Conservation (phyloP, 2,888 invertebrate species). For the Aelia acuminata region DNA sequence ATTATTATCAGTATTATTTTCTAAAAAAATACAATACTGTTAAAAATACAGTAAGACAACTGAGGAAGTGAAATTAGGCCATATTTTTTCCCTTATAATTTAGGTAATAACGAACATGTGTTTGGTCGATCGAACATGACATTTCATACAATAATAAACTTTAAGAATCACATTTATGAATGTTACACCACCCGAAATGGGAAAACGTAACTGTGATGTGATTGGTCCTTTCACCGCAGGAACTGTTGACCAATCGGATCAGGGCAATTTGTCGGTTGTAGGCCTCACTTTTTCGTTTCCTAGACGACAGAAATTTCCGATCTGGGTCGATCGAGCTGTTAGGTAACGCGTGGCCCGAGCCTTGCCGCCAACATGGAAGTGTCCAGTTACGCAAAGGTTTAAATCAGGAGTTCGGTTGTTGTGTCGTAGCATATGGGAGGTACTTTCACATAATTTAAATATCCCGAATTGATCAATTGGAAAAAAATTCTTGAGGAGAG, state of each 20-base stretch:
- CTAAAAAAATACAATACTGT: too few species aligned
- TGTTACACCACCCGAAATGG: neutral
- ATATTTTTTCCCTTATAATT: too few species aligned
- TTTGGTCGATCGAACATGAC: too few species aligned
- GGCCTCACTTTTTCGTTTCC: neutral
- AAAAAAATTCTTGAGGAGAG: too few species aligned
- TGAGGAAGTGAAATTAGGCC: too few species aligned
- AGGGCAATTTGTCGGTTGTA: neutral
- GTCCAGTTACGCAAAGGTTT: neutral
- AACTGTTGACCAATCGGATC: constrained; percentile 3
- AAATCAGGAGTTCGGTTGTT: neutral
- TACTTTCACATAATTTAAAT: neutral
- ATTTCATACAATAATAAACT: neutral
- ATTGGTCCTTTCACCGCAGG: constrained; percentile 13
- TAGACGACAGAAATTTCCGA: neutral
- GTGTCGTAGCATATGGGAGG: neutral
- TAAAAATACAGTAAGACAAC: too few species aligned
- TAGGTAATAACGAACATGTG: too few species aligned
- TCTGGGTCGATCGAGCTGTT: neutral
- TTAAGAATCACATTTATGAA: neutral
- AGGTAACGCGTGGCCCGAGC: neutral
- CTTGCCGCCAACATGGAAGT: neutral
- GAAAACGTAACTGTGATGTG: constrained; percentile 33
- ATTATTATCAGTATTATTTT: too few species aligned
- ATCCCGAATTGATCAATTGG: neutral